phyloP scores from a whole-genome alignment of 2,888 invertebrate species.

The Ichneumon xanthorius region DNA sequence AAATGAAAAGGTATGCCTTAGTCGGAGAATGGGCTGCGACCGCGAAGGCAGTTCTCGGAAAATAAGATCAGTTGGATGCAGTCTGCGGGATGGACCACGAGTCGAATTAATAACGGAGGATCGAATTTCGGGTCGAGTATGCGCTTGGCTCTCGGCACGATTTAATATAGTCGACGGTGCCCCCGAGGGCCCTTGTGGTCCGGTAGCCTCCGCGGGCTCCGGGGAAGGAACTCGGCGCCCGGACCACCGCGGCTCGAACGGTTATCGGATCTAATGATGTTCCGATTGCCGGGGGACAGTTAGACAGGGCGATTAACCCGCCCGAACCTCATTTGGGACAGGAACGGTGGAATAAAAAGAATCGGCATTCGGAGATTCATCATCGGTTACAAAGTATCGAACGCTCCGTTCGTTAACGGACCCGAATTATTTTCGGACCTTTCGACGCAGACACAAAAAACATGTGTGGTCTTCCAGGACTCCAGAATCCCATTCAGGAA shows the following conservation, averaged over 20 bases:
- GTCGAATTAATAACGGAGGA: conserved; percentile 56
- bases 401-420: conserved; percentile 36
- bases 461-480: neutral
- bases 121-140: conserved; percentile 50
- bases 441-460: neutral
- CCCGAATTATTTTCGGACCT: neutral
- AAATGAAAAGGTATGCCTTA: neutral
- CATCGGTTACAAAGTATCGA: conserved; percentile 37
- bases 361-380: conserved; percentile 33
- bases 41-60: conserved; percentile 36
- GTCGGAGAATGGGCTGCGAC: conserved; percentile 7
- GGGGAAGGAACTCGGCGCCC: neutral
- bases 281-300: conserved; percentile 28
- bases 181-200: conserved; percentile 14
- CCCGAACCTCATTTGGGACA: conserved; percentile 26
- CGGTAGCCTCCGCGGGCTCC: neutral
- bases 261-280: conserved; percentile 43
- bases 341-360: conserved; percentile 20
- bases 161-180: conserved; percentile 31
- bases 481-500: neutral
- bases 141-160: conserved; percentile 9
- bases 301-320: neutral
- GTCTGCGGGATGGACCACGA: neutral
- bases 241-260: neutral
- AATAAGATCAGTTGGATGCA: conserved; percentile 32